phyloP scores from a whole-genome alignment of 2,113 vertebrate species.

The Aegithalos caudatus region DNA sequence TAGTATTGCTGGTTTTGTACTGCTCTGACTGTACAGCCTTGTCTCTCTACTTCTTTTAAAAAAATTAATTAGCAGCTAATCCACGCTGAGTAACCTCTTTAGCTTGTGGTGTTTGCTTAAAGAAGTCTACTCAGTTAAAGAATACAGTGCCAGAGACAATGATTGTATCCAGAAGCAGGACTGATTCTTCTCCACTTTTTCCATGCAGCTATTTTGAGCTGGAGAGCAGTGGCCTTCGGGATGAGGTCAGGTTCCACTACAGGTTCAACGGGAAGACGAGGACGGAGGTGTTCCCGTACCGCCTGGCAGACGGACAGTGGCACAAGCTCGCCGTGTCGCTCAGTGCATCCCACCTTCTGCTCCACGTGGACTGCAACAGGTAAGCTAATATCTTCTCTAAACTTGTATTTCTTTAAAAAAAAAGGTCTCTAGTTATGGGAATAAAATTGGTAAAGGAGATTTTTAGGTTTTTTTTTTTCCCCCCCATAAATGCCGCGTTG shows the following conservation, averaged over 20 bases:
- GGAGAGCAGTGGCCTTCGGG: conserved; percentile 91
- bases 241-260: conserved; percentile 92
- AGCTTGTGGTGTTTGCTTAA: background rate
- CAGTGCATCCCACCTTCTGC: conserved; percentile 87
- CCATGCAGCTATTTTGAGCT: conserved; percentile 89
- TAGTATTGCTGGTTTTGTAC: background rate
- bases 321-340: conserved; percentile 87
- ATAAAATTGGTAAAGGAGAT: background rate
- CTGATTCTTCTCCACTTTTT: conserved; percentile 8
- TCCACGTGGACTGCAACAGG: conserved; percentile 94
- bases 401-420: background rate
- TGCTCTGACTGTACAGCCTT: background rate
- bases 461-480: background rate
- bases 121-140: background rate
- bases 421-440: background rate
- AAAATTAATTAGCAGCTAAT: background rate
- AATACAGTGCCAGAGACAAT: background rate
- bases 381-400: conserved; percentile 40
- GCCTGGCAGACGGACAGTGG: conserved; percentile 91
- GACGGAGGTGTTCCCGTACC: conserved; percentile 90
- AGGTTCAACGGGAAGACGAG: conserved; percentile 83
- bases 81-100: background rate
- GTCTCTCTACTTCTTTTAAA: background rate
- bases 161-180: background rate
- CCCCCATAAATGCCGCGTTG: background rate